Evolutionary conservation across 2,113 vertebrate genomes (phyloP), one percentile per base, ranked within the genome.

Genomic region (Calcarius ornatus): DNA sequence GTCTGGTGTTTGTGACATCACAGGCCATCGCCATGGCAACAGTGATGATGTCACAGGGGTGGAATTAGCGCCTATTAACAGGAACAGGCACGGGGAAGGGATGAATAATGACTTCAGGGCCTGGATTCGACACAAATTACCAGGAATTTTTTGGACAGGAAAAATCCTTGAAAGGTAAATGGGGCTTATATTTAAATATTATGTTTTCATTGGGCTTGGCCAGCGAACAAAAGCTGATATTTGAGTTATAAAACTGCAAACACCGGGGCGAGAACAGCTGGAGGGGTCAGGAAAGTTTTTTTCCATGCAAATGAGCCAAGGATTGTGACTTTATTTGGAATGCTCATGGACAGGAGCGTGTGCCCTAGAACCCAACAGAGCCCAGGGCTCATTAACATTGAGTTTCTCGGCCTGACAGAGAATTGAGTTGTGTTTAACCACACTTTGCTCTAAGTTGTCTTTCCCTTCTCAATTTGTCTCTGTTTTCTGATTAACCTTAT

Each of bases 161-260:
- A 97, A 95, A 81, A 69, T 50, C n/a, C 81, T 97, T 97, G 95
- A 97, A 96, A 97, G 96, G 96, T 96, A 97, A 97, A 97, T 97
- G 96, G 69, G 86, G 95, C 95, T 97, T 95, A 84, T 60, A 90
- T 84, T 96, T 95, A 95, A 97, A 97, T 95, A 95, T 88, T 90
- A 88, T 95, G 94, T 93, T 97, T 97, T 97, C 95, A 14, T 97
- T 95, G 91, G 90, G 57, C 69, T 97, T 96, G 96, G 96, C 93
- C 54, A 1, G 83, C 0, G 81, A 94, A 94, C 90, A 96, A 96
- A 95, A 96, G 79, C 63, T 16, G 94, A 79, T 91, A 96, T 92
- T 96, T 92, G 95, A 97, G 95, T 33, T 77, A 76, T 96, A 92
- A 96, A 94, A 94, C 84, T 90, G 54, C 94, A 84, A 95, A 91